phyloP scores from a whole-genome alignment of 2,888 invertebrate species.

The Cantharis flavilabris region DNA sequence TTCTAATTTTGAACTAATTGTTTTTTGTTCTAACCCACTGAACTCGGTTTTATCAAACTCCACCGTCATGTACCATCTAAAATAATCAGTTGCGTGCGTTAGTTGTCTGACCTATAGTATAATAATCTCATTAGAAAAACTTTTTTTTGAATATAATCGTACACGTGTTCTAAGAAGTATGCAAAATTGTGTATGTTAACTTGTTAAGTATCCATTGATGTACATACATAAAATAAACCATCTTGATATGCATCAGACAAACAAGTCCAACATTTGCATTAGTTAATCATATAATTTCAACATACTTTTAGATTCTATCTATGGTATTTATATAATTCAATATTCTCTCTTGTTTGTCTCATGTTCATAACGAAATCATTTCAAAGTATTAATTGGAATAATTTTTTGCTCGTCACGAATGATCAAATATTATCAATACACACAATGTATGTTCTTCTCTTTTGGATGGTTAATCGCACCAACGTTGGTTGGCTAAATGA shows the following conservation, averaged over 20 bases:
- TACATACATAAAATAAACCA: not conserved
- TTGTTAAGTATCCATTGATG: not conserved
- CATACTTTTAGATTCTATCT: not conserved
- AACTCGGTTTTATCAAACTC: not conserved
- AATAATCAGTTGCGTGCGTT: not conserved
- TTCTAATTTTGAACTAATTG: not conserved
- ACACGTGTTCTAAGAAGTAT: not conserved
- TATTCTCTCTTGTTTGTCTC: not conserved
- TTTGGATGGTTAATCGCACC: not conserved
- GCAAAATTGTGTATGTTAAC: not conserved
- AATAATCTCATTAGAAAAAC: not conserved
- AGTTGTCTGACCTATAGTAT: not conserved
- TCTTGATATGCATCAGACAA: slow-evolving; percentile 3
- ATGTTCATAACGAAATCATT: not conserved
- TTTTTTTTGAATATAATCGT: not conserved
- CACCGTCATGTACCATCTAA: not conserved
- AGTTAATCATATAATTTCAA: not conserved
- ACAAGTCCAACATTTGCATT: not conserved
- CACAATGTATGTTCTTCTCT: not conserved
- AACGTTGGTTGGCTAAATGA: not conserved
- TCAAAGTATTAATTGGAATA: not conserved
- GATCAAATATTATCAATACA: not conserved
- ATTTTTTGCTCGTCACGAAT: not conserved
- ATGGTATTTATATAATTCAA: not conserved
- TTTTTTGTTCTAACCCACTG: not conserved